phyloP scores from a whole-genome alignment of 2,113 vertebrate species.

The Passer montanus region DNA sequence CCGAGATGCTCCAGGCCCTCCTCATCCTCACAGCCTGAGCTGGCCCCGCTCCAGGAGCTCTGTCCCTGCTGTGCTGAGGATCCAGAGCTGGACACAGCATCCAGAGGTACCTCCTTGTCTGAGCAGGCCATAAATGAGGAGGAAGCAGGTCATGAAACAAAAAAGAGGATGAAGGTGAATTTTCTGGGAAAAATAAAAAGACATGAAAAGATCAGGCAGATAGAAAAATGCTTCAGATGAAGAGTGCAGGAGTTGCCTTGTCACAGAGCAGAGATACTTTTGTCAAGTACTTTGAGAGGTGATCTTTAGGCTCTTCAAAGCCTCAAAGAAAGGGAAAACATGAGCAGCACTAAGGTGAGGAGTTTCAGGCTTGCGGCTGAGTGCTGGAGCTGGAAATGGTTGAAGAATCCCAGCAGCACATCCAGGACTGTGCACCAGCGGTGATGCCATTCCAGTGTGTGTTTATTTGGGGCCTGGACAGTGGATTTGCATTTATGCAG shows the following conservation, averaged over 20 bases:
- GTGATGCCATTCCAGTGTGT: fast-evolving
- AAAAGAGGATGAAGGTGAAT: neutral
- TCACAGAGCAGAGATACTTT: neutral
- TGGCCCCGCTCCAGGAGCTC: neutral
- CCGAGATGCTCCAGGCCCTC: neutral
- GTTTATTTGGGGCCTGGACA: neutral
- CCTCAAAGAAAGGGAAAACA: neutral
- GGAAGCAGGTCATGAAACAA: neutral
- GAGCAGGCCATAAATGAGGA: neutral
- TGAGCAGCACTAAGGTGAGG: neutral
- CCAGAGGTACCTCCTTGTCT: neutral
- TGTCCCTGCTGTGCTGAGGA: neutral
- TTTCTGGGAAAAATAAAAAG: neutral
- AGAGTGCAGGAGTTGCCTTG: neutral
- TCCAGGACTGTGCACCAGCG: neutral
- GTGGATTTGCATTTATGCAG: neutral
- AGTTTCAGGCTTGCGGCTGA: neutral
- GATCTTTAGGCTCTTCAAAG: neutral
- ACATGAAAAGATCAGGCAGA: neutral
- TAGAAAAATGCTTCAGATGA: neutral
- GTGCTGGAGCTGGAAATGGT: neutral
- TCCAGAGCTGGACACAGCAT: neutral
- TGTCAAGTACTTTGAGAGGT: neutral
- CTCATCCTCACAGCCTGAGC: neutral
- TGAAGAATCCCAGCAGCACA: neutral